Percentiles rank a stretch among this genome's conserved stretches.
phyloP scores from a whole-genome alignment of 2,797 vertebrate species.

The Acipenser transmontanus region DNA sequence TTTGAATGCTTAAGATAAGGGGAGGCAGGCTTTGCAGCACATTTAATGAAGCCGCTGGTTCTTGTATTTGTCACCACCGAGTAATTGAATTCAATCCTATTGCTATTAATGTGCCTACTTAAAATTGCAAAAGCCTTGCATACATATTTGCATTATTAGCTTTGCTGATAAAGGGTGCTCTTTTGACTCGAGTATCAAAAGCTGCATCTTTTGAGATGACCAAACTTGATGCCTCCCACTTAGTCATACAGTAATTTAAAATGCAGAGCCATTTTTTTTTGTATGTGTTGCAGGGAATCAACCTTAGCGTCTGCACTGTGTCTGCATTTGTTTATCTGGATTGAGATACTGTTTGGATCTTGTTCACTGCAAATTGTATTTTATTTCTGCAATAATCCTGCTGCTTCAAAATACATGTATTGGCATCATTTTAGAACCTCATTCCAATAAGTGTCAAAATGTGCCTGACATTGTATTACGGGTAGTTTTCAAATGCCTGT shows the following conservation, averaged over 20 bases:
- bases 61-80: background rate
- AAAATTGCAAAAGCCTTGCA: background rate
- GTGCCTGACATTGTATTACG: no score
- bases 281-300: no score
- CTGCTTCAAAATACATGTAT: no score
- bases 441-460: no score
- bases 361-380: no score
- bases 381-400: no score
- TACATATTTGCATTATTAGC: conserved; percentile 5
- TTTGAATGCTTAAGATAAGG: background rate
- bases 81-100: conserved; percentile 10
- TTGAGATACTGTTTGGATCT: no score
- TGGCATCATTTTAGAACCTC: no score
- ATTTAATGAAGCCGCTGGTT: conserved; percentile 1
- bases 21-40: background rate
- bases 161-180: background rate
- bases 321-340: no score
- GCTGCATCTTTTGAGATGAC: background rate
- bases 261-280: background rate
- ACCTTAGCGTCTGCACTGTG: no score
- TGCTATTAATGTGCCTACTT: conserved; percentile 2
- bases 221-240: background rate
- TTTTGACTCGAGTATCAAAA: background rate
- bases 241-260: background rate
- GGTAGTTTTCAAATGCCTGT: no score